A percentile compares a stretch with the other conserved stretches of the same genome.
Conservation (phyloP, 2,888 invertebrate genomes). For the Calliopum simillimum region DNA sequence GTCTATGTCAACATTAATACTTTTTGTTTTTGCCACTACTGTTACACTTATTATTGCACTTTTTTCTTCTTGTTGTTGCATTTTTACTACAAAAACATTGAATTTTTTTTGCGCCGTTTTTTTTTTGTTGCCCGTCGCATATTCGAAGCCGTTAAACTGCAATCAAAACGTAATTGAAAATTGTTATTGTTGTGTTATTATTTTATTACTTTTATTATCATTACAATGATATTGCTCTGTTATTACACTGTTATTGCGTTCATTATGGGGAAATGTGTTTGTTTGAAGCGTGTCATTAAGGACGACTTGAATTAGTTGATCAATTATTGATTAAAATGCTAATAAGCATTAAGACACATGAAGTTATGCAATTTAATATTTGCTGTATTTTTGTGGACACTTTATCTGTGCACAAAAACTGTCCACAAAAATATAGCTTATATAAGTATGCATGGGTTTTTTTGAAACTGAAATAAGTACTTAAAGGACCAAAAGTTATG, state of each 20-base stretch:
- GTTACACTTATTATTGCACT: not conserved
- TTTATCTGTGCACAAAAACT: no score
- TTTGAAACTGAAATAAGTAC: no score
- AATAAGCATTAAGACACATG: no score
- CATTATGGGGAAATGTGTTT: not conserved
- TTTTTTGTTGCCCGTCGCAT: not conserved
- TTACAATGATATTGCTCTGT: not conserved
- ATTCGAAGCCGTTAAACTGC: conserved; percentile 36
- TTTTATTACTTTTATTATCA: not conserved
- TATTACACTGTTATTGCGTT: not conserved
- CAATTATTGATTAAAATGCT: no score
- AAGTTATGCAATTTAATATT: no score
- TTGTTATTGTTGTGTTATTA: not conserved
- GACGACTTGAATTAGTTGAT: not conserved
- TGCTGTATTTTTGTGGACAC: no score
- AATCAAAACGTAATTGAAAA: conserved; percentile 57
- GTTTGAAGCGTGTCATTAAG: no score
- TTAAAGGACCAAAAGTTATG: no score
- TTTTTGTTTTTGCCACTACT: no score
- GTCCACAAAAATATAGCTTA: no score
- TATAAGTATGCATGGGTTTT: no score
- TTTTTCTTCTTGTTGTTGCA: not conserved
- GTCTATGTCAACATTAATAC: no score
- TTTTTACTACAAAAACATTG: not conserved
- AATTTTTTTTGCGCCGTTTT: not conserved